Conservation (phyloP, 2,888 invertebrate genomes). For the Archaeoteleia sp. region DNA sequence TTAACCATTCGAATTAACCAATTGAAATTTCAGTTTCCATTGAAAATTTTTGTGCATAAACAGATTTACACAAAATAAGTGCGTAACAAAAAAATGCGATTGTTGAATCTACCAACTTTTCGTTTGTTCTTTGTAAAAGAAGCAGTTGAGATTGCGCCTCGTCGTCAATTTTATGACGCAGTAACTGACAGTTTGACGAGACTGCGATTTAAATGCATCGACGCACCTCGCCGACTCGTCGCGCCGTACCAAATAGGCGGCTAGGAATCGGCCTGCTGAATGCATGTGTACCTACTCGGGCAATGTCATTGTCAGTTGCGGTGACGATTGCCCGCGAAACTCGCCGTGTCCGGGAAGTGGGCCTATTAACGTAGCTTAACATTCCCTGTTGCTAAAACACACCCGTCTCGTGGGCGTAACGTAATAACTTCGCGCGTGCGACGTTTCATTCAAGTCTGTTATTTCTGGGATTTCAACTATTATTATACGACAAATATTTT, state of each 20-base stretch:
- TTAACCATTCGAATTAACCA: no score
- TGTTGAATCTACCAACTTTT: no score
- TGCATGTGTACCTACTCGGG: slow-evolving; percentile 44
- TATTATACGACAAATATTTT: slow-evolving; percentile 23
- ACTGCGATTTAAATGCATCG: slow-evolving; percentile 50
- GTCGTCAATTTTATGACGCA: slow-evolving; percentile 37
- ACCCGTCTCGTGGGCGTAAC: slow-evolving; percentile 62
- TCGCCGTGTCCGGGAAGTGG: slow-evolving; percentile 73
- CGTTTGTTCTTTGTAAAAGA: no score
- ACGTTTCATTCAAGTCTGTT: slow-evolving; percentile 39
- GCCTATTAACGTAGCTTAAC: slow-evolving; percentile 68
- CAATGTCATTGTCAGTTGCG: slow-evolving; percentile 73
- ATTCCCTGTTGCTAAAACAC: slow-evolving; percentile 64
- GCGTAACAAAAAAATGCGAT: no score
- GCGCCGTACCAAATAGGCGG: slow-evolving; percentile 48
- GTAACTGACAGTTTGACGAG: slow-evolving; percentile 42
- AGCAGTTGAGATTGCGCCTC: no score
- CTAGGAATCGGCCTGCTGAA: slow-evolving; percentile 46
- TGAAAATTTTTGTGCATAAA: no score
- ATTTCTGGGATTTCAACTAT: slow-evolving; percentile 39
- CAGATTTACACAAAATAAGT: no score
- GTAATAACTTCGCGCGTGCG: slow-evolving; percentile 56
- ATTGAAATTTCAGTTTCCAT: no score
- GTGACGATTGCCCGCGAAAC: slow-evolving; percentile 69
- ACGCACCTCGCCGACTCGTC: slow-evolving; percentile 47